phyloP scores from a whole-genome alignment of 2,888 invertebrate genomes.

The Philereme transversata region DNA sequence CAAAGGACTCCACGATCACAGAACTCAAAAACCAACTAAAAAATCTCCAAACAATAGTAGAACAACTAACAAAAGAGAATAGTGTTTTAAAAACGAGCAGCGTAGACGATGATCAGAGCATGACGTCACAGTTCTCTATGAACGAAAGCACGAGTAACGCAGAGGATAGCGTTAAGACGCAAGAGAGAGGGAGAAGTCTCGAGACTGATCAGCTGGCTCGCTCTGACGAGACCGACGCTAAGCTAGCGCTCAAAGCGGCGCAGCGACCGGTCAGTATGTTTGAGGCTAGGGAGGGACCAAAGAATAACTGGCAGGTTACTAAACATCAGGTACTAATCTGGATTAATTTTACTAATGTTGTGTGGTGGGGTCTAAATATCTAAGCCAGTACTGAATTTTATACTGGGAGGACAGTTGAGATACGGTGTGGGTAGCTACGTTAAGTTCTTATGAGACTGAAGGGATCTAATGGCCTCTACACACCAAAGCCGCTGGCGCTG shows the following conservation, averaged over 20 bases:
- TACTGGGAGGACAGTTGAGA: no score
- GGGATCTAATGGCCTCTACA: no score
- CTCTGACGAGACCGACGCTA: slow-evolving; percentile 78
- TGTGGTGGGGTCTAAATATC: slow-evolving; percentile 12
- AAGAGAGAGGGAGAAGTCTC: slow-evolving; percentile 72
- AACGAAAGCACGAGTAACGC: slow-evolving; percentile 58
- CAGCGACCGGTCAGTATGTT: slow-evolving; percentile 95
- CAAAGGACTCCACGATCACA: slow-evolving; percentile 86
- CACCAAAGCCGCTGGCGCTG: no score
- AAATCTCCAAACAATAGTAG: slow-evolving; percentile 87
- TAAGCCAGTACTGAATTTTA: neutral
- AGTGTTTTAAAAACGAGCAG: slow-evolving; percentile 87
- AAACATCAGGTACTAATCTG: slow-evolving; percentile 83
- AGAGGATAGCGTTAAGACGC: slow-evolving; percentile 51
- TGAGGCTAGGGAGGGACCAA: slow-evolving; percentile 90
- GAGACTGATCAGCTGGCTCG: slow-evolving; percentile 67
- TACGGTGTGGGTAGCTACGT: no score
- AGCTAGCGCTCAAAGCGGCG: slow-evolving; percentile 64
- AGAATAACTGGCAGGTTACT: slow-evolving; percentile 85
- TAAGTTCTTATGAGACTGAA: no score
- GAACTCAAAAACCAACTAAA: slow-evolving; percentile 86
- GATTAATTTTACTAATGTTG: slow-evolving; percentile 65
- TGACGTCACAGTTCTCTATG: slow-evolving; percentile 69
- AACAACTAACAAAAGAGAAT: slow-evolving; percentile 92
- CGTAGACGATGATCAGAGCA: slow-evolving; percentile 71